Percentiles rank a stretch among this genome's conserved stretches.
Evolutionary conservation across 2,113 vertebrate genomes (phyloP).

Genomic region (Callorhinus ursinus): DNA sequence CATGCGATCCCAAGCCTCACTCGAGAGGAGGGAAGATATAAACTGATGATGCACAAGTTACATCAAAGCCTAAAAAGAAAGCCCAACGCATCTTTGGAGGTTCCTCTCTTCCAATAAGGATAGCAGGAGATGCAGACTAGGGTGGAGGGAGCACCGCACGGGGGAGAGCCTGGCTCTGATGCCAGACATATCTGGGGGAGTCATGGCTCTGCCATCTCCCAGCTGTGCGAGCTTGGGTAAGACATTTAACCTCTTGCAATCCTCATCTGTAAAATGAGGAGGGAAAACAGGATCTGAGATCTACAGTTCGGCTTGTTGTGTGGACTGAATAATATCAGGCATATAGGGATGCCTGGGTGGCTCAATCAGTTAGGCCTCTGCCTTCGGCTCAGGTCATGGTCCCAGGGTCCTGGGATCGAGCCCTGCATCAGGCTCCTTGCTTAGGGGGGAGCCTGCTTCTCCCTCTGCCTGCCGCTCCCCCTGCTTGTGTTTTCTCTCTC

Average conservation of each 20-base stretch:
- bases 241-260: neutral
- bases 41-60: neutral
- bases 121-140: neutral
- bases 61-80: neutral
- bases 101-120: neutral
- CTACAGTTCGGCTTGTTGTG: neutral
- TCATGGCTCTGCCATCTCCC: neutral
- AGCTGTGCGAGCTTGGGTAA: neutral
- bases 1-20: neutral
- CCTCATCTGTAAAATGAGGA: neutral
- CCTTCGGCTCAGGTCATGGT: neutral
- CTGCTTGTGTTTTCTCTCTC: neutral
- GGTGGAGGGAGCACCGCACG: neutral
- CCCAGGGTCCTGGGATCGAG: neutral
- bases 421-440: neutral
- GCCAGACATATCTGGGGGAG: neutral
- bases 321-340: neutral
- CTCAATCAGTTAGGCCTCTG: neutral
- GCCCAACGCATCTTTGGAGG: neutral
- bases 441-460: neutral
- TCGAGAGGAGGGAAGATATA: neutral
- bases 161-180: neutral
- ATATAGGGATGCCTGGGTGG: too few relatives aligned
- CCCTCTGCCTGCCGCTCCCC: neutral
- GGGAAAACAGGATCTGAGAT: neutral